These are phyloP conservation scores for Neofelis nebulosa DNA, from an alignment of 2,113 vertebrate genomes.

Conservation along the genomic window DNA sequence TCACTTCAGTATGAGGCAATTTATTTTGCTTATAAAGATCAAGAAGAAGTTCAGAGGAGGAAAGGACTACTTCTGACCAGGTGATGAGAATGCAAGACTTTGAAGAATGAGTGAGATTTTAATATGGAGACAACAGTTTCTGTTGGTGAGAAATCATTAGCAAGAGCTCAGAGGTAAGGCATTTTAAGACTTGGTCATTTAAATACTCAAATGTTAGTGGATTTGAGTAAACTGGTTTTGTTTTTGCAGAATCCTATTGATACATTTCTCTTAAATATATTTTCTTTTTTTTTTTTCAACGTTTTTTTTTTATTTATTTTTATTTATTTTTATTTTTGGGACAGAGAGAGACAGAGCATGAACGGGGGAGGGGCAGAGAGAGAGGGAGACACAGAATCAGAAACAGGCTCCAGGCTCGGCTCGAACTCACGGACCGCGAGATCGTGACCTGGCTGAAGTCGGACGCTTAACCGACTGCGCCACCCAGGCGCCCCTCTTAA, in stretches of 20 bases:
- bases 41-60: background rate
- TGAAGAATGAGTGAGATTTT: slow-evolving; percentile 22
- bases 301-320: too few species aligned
- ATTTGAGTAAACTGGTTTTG: background rate
- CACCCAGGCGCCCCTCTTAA: too few species aligned
- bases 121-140: background rate
- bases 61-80: background rate
- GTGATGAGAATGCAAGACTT: background rate
- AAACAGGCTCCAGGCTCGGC: too few species aligned
- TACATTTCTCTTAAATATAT: background rate
- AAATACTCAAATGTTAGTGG: background rate
- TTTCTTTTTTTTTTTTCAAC: too few species aligned
- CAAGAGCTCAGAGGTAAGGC: background rate
- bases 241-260: background rate
- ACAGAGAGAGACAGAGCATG: too few species aligned
- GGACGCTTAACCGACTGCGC: too few species aligned
- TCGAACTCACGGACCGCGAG: too few species aligned
- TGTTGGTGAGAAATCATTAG: background rate
- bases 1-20: background rate
- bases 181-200: slow-evolving; percentile 2
- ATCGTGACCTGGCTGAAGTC: too few species aligned
- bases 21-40: background rate
- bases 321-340: too few species aligned
- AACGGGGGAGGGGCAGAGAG: too few species aligned
- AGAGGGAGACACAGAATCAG: too few species aligned